Evolutionary conservation across 2,888 invertebrate genomes (phyloP).

Genomic region (Lasioglossum leucozonium): DNA sequence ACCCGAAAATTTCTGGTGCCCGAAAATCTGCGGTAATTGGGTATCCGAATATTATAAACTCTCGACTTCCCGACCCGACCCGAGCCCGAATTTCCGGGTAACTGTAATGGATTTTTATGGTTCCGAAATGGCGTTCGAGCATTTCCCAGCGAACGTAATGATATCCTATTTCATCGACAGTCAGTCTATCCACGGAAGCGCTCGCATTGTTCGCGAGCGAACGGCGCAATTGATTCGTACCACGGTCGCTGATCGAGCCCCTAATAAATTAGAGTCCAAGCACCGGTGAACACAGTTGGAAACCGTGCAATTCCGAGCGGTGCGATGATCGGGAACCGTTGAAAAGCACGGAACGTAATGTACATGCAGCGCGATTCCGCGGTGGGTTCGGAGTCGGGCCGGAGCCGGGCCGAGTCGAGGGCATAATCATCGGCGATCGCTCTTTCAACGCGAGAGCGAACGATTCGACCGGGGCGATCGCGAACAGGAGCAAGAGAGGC

Average conservation of each 20-base stretch:
- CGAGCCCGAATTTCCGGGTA: too few relatives aligned
- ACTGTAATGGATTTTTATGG: neutral
- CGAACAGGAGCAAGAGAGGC: constrained; percentile 37
- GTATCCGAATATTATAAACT: too few relatives aligned
- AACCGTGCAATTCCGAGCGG: neutral
- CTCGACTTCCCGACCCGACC: too few relatives aligned
- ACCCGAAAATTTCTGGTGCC: too few relatives aligned
- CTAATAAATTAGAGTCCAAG: constrained; percentile 1
- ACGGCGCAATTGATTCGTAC: neutral
- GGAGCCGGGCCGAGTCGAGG: neutral
- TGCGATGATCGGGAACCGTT: neutral
- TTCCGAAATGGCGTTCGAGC: neutral
- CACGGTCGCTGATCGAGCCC: neutral
- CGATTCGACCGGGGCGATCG: constrained; percentile 54
- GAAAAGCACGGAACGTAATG: constrained; percentile 15
- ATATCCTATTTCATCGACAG: neutral
- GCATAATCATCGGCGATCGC: constrained; percentile 44
- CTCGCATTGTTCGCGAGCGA: constrained; percentile 1
- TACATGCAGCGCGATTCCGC: neutral
- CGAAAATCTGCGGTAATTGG: too few relatives aligned
- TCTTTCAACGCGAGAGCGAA: constrained; percentile 31
- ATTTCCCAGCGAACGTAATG: neutral
- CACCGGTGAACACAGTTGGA: neutral
- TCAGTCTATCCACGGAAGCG: constrained; percentile 2
- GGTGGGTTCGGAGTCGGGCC: neutral